Evolutionary conservation across 2,797 vertebrate genomes (phyloP), one percentile per base, ranked within the genome.

Genomic region (Gallinago stenura): DNA sequence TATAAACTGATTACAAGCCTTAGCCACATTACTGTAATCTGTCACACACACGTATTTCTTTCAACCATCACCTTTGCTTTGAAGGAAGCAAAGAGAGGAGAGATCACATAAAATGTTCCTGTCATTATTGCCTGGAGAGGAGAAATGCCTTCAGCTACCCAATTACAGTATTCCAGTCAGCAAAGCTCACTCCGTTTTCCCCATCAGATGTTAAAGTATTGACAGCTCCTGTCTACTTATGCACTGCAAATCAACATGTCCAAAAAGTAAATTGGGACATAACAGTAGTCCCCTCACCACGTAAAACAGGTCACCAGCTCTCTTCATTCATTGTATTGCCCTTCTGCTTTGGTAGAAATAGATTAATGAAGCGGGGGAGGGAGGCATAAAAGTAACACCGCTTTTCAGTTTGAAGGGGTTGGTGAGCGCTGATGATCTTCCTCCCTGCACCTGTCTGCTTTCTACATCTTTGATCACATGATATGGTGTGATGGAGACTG

Each of bases 31-130:
- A 77, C 70, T 80, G 10, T 89, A 92, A 92, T 89, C 71, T 95
- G 65, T 83, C 81, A 60, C 53, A 24, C 10, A 33, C 48, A 78
- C 19, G 14, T 9, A 90, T 61, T 89, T 92, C 92, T 93, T 95
- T 93, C 75, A 94, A 77, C n/a, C 26, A 15, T 48, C 54, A 83
- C 86, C 76, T 79, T 76, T 70, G 62, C 91, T 93, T 92, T 96
- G 91, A 94, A 92, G 71, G 68, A 73, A 91, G 57, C 31, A 79
- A 57, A 95, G 50, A 90, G 48, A 92, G 41, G 41, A 68, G 46
- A 89, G 45, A 85, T 80, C 73, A 80, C 65, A 91, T 61, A 54
- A 89, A 93, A 94, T 56, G 50, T 7, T 85, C 45, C 81, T 90
- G 48, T 73, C 78, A 54, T 77, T 95, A 76, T 81, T 80, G 81